Evolutionary conservation across 2,797 vertebrate genomes (phyloP).

Genomic region (Myotis vivesi): DNA sequence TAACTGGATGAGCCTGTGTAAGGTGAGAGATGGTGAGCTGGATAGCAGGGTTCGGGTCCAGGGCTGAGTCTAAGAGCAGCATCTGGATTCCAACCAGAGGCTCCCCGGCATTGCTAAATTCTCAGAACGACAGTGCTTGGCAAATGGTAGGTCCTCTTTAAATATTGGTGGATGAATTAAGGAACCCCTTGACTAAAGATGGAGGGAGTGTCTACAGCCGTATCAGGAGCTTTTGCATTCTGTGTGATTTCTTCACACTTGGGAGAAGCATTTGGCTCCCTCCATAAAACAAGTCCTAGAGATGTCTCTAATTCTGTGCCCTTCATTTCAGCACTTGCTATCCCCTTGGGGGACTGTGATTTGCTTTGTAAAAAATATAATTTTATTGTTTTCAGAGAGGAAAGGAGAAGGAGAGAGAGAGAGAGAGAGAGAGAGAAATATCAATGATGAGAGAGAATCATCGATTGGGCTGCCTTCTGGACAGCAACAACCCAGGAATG

Average conservation of each 20-base stretch:
- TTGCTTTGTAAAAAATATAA: not conserved
- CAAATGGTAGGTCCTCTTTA: not conserved
- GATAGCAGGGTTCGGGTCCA: fast-evolving
- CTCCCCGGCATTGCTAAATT: not conserved
- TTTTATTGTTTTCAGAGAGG: too few species aligned
- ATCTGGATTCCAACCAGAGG: not conserved
- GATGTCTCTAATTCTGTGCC: not conserved
- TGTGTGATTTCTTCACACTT: not conserved
- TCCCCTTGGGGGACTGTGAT: not conserved
- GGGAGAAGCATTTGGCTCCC: not conserved
- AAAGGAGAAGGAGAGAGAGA: not conserved
- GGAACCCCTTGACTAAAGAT: not conserved
- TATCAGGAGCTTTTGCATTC: not conserved
- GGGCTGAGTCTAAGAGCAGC: not conserved
- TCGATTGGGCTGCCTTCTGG: too few species aligned
- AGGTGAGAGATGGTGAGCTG: fast-evolving
- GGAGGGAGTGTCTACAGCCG: not conserved
- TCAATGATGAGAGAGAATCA: not conserved
- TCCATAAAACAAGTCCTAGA: not conserved
- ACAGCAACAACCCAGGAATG: too few species aligned
- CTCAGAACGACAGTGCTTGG: not conserved
- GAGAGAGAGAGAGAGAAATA: not conserved
- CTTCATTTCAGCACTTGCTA: not conserved
- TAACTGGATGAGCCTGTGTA: not conserved
- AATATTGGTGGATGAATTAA: not conserved